Conservation (phyloP, 2,888 invertebrate genomes). For the Mesorhabditis belari region DNA sequence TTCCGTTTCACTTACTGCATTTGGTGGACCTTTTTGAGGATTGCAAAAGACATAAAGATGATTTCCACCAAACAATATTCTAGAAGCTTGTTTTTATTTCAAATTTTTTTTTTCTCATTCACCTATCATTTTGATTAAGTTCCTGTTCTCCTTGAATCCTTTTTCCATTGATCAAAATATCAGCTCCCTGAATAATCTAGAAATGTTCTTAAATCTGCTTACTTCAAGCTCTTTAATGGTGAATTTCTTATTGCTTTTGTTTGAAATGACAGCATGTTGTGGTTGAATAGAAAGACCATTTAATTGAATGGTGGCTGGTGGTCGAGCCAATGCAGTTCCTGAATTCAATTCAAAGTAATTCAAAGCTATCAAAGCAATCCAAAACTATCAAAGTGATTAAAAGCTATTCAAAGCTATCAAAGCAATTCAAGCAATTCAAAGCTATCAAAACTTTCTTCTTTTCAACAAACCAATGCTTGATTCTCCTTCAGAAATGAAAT, state of each 20-base stretch:
- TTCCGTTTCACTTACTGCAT: slow-evolving; percentile 29
- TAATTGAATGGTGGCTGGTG: slow-evolving; percentile 55
- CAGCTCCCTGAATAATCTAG: slow-evolving; percentile 51
- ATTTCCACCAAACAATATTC: slow-evolving; percentile 60
- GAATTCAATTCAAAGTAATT: slow-evolving; percentile 48
- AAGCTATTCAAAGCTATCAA: not conserved
- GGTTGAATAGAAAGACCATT: slow-evolving; percentile 59
- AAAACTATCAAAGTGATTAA: not conserved
- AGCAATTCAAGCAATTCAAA: no score
- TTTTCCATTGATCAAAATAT: slow-evolving; percentile 59
- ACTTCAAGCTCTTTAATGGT: slow-evolving; percentile 47
- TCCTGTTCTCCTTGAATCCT: slow-evolving; percentile 55
- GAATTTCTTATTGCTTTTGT: slow-evolving; percentile 46
- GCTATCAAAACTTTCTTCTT: no score
- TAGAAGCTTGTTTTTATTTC: slow-evolving; percentile 22
- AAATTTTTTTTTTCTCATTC: slow-evolving; percentile 3
- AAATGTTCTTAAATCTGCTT: not conserved
- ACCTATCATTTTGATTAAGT: slow-evolving; percentile 60
- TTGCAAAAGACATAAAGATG: slow-evolving; percentile 61
- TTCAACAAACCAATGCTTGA: slow-evolving; percentile 46
- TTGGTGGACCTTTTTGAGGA: slow-evolving; percentile 42
- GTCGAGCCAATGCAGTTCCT: slow-evolving; percentile 52
- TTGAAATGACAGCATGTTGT: slow-evolving; percentile 57
- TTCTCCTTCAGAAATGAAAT: slow-evolving; percentile 57
- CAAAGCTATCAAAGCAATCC: not conserved